A percentile compares a stretch with the other conserved stretches of the same genome.
Evolutionary conservation across 2,113 vertebrate species (phyloP).

Genomic region (Naja naja): DNA sequence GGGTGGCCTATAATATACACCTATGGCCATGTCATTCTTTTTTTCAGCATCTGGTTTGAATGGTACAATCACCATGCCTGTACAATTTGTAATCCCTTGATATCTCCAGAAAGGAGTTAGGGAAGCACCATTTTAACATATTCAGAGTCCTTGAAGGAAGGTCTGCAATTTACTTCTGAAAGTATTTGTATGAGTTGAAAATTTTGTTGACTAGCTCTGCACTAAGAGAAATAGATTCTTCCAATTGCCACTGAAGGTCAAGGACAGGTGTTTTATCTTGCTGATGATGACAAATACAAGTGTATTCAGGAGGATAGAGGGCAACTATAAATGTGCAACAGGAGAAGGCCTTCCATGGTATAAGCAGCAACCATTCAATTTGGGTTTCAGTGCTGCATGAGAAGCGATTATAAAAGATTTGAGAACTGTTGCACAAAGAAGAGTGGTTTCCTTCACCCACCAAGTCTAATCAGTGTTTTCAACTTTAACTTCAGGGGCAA

Average conservation of each 20-base stretch:
- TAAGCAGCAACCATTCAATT: neutral
- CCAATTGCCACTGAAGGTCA: slow-evolving; percentile 17
- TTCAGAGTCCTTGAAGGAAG: neutral
- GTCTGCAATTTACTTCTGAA: neutral
- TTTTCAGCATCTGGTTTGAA: neutral
- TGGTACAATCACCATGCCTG: neutral
- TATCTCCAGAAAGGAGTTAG: neutral
- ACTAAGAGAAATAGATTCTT: slow-evolving; percentile 6
- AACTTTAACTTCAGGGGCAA: neutral
- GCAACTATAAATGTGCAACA: neutral
- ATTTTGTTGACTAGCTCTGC: neutral
- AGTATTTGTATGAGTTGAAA: neutral
- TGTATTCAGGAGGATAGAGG: neutral
- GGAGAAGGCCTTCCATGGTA: neutral
- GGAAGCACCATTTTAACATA: neutral
- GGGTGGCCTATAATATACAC: too few relatives aligned
- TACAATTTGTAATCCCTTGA: neutral
- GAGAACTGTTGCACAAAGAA: neutral
- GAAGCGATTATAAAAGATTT: neutral
- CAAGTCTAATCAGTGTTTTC: neutral
- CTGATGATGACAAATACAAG: slow-evolving; percentile 13
- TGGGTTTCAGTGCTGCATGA: neutral
- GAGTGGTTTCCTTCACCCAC: neutral
- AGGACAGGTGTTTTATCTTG: neutral
- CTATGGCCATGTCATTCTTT: too few relatives aligned